Base-by-base conservation (phyloP, 2,888 invertebrate species). In the Stenurella melanura region DNA sequence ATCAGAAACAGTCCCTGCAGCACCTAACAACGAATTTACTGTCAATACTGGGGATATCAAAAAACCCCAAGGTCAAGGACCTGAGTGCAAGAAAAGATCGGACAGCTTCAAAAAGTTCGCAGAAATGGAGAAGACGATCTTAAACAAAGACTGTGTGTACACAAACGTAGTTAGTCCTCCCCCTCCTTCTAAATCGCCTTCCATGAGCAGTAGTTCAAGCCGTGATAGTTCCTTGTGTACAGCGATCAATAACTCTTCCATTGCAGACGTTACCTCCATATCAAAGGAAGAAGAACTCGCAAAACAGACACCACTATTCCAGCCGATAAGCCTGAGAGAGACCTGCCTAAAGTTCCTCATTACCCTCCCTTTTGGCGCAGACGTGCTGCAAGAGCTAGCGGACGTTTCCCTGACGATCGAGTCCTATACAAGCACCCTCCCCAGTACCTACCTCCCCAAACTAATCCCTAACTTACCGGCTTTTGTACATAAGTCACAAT, bases 341-440 rank as follows among this genome's bases (percentile, higher is more conserved):
- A 88, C 94, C 50, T 95, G 95, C 87, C 90, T 95, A 56, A 91
- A 91, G 82, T 92, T 90, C 80, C 91, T 96, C 11, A 90, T 93
- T 18, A 91, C 92, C 7, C 90, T 95, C 86, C 95, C 95, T 4
- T 94, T 92, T 86, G 95, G 95, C 67, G 90, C 91, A 21, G 93
- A 93, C 85, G 91, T 95, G 80, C 88, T 95, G 77, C 93, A 93
- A 89, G 94, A 94, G 87, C 86, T 94, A 58, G 94, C 94, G 34
- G 91, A 90, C 56, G 93, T 94, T 12, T 93, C 94, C 11, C 89
- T 92, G 85, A 91, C 90, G 38, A 88, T 86, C 26, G 84, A 86
- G 34, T 76, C 79, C 60, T 81, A 81, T 67, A 84, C 85, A 64
- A 82, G 78, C 60, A 80, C 81, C 68, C 73, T 84, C 19, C 83